A percentile compares a stretch with the other conserved stretches of the same genome.
Conservation (phyloP, 2,113 vertebrate genomes). For the Typhlomys cinereus region DNA sequence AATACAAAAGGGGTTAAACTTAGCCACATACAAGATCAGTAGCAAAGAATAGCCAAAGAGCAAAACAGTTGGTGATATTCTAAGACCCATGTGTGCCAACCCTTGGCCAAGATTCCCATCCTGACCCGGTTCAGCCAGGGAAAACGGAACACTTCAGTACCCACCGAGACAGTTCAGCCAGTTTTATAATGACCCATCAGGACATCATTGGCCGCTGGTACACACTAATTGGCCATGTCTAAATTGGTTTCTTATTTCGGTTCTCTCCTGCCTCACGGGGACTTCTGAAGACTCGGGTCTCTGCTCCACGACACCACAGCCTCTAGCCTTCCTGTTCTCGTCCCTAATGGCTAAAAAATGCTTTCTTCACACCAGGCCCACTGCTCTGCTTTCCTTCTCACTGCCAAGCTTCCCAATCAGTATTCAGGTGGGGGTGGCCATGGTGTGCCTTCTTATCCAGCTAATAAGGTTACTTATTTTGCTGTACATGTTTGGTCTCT, state of each 20-base stretch:
- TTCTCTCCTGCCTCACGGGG: background rate
- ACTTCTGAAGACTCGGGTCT: background rate
- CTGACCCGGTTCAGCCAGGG: background rate
- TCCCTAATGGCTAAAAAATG: too few species aligned
- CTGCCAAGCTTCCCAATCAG: background rate
- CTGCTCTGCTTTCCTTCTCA: background rate
- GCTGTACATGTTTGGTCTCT: background rate
- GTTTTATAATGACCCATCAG: background rate
- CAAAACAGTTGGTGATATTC: background rate
- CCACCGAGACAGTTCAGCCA: background rate
- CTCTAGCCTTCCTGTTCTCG: background rate
- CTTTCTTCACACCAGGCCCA: background rate
- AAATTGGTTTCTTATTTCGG: background rate
- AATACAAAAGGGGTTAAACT: background rate
- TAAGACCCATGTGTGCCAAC: background rate
- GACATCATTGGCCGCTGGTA: background rate
- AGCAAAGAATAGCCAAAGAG: background rate
- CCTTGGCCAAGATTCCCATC: background rate
- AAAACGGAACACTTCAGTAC: background rate
- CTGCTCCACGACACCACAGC: background rate
- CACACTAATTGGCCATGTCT: background rate
- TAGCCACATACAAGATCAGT: background rate
- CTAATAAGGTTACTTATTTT: background rate
- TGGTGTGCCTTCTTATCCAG: background rate
- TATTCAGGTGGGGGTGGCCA: background rate